Base-by-base conservation (phyloP, 1,140 invertebrate species). In the Drosophila lowei region DNA sequence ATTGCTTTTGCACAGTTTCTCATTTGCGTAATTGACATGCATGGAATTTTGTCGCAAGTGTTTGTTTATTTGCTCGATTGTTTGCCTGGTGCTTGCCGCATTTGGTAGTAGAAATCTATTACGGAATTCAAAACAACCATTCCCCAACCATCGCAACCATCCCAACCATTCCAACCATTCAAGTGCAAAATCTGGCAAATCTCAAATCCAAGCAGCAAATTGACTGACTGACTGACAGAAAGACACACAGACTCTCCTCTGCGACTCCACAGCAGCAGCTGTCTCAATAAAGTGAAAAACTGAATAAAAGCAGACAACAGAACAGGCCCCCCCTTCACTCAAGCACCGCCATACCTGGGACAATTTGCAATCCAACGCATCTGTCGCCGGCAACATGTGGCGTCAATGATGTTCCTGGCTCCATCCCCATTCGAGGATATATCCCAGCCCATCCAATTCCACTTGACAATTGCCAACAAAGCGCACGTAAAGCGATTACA, bases 381-480 rank as follows among this genome's bases (percentile, higher is more conserved):
- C 68, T 73, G 71, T 72, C 41, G 68, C 52, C 68, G 38, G 68
- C 58, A 73, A 74, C 71, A 74, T 74, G 71, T 74, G 71, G 71
- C 52, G 71, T 65, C 70, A 55, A 72, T 72, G 70, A 63, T 72
- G 70, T 72, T 53, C 34, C 57, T 48, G 18, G 7, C 13, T 56
- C 16, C 16, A 34, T 30, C 46, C n/a, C 6, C 9, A 18, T 25
- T 15, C 52, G 18, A 23, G 9, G 21, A 38, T 34, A 23, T 42
- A 16, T 15, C 13, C 23, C 49, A 28, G 30, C 15, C 30, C 58
- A 28, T 38, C 16, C 47, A 64, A 46, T 28, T 41, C 48, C 60
- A 57, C 52, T 74, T 75, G 72, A 75, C 72, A 75, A 75, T 75
- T 75, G 72, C 74, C 72, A 75, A 75, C 72, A 75, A 75, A 75